A percentile compares a stretch with the other conserved stretches of the same genome.
Evolutionary conservation across 2,888 invertebrate genomes (phyloP).

Genomic region (Ptychoptera albimana): DNA sequence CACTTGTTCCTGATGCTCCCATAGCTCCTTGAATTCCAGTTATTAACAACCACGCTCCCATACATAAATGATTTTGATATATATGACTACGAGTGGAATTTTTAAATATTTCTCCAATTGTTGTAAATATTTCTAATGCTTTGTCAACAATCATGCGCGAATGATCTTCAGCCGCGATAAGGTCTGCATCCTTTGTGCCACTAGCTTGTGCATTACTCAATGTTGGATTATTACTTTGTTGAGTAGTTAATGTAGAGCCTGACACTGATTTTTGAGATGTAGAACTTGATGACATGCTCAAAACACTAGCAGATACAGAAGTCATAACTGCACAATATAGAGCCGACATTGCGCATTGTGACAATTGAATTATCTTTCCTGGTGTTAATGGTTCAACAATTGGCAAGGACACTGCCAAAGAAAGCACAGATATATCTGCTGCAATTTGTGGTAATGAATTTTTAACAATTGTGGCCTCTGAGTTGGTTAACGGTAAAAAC

Average conservation of each 20-base stretch:
- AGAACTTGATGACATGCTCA: constrained; percentile 35
- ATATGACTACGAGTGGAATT: constrained; percentile 73
- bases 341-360: constrained; percentile 67
- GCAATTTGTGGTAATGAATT: constrained; percentile 57
- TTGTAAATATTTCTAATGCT: constrained; percentile 70
- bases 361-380: constrained; percentile 65
- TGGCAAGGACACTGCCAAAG: constrained; percentile 69
- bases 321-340: constrained; percentile 64
- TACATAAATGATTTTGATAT: constrained; percentile 76
- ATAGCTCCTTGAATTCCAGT: constrained; percentile 75
- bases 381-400: constrained; percentile 76
- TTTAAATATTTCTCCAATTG: constrained; percentile 64
- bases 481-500: constrained; percentile 48
- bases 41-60: constrained; percentile 76
- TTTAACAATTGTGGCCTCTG: constrained; percentile 57
- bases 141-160: constrained; percentile 76
- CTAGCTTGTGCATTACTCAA: background rate
- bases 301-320: constrained; percentile 44
- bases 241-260: constrained; percentile 14
- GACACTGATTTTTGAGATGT: constrained; percentile 40
- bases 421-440: constrained; percentile 65
- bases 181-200: constrained; percentile 41
- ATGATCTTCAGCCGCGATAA: constrained; percentile 56
- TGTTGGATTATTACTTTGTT: constrained; percentile 14
- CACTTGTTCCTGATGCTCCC: constrained; percentile 45